phyloP scores from a whole-genome alignment of 2,113 vertebrate genomes.

The Takifugu bimaculatus region DNA sequence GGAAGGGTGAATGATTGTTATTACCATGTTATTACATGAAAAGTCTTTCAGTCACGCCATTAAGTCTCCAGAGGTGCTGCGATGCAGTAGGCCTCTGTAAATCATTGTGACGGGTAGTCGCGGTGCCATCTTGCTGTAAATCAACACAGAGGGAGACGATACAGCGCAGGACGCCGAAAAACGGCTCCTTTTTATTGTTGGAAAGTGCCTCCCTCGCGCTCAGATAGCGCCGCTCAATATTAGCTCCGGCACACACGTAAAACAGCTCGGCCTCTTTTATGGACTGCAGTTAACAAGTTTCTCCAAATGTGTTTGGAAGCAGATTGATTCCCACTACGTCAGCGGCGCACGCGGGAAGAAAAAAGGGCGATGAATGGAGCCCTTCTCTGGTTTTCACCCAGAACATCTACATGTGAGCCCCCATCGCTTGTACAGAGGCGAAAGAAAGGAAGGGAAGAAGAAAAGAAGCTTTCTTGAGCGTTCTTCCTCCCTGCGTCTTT shows the following conservation, averaged over 20 bases:
- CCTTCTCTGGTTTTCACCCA: neutral
- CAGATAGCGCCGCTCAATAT: too few species aligned
- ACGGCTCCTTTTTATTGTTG: too few species aligned
- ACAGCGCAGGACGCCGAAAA: too few species aligned
- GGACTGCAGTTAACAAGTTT: constrained; percentile 5
- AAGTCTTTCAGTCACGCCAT: neutral
- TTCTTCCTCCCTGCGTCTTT: constrained; percentile 55
- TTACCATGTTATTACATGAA: neutral
- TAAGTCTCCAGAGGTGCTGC: too few species aligned
- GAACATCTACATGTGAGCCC: constrained; percentile 12
- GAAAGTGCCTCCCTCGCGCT: too few species aligned
- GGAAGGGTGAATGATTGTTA: neutral
- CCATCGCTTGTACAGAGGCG: constrained; percentile 25
- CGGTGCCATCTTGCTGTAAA: too few species aligned
- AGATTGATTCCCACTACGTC: constrained; percentile 14
- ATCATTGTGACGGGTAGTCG: too few species aligned
- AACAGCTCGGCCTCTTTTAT: too few species aligned
- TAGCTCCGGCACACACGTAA: too few species aligned
- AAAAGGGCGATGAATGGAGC: neutral
- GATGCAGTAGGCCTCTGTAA: too few species aligned
- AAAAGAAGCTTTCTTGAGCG: constrained; percentile 36
- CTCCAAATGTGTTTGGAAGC: neutral
- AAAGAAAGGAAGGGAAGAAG: constrained; percentile 23
- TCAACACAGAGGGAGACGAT: too few species aligned
- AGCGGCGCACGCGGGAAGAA: neutral